These are phyloP conservation scores for Epirrhoe tristata DNA, from an alignment of 2,888 invertebrate species.

Conservation along the genomic window DNA sequence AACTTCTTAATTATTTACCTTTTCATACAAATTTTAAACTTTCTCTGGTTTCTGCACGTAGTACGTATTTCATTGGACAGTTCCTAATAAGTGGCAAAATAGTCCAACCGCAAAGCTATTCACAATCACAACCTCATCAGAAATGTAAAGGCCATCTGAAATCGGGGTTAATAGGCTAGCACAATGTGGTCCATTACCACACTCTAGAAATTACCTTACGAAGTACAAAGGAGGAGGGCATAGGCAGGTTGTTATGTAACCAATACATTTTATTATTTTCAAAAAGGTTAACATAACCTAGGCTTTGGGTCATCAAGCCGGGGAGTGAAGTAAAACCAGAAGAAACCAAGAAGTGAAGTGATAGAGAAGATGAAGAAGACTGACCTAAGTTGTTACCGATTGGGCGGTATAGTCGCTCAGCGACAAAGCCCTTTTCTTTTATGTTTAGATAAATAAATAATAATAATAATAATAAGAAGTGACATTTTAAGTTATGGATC, in stretches of 20 bases:
- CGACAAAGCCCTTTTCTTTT: too few relatives aligned
- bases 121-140: conserved; percentile 10
- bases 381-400: too few relatives aligned
- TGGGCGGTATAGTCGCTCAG: too few relatives aligned
- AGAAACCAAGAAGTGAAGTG: too few relatives aligned
- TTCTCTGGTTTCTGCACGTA: neutral
- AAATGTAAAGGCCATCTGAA: conserved; percentile 19
- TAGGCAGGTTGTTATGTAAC: neutral
- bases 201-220: conserved; percentile 13
- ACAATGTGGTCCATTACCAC: conserved; percentile 11
- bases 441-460: too few relatives aligned
- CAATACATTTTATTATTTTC: neutral
- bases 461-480: too few relatives aligned
- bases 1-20: too few relatives aligned
- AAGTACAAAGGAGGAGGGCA: conserved; percentile 3
- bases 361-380: too few relatives aligned
- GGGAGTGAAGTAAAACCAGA: too few relatives aligned
- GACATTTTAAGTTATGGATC: too few relatives aligned
- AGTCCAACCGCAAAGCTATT: neutral
- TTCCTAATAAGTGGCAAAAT: conserved; percentile 4
- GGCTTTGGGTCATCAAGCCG: too few relatives aligned
- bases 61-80: conserved; percentile 10
- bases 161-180: conserved; percentile 18
- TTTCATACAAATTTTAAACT: too few relatives aligned
- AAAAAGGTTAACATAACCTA: neutral